Percentiles rank a stretch among this genome's conserved stretches.
phyloP scores from a whole-genome alignment of 2,113 vertebrate species.

The Bos taurus region ARS-UCD2.0 NC_037344.1:715001-715500 shows the following conservation, averaged over 20 bases:
- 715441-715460: background rate
- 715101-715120: background rate
- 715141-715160: background rate
- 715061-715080: background rate
- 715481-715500: background rate
- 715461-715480: background rate
- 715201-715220: background rate
- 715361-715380: background rate
- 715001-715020: background rate
- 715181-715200: background rate
- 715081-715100: background rate
- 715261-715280: background rate
- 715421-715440: background rate
- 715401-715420: background rate
- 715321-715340: accelerated
- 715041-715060: background rate
- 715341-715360: background rate
- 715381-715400: background rate
- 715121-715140: background rate
- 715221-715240: background rate
- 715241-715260: background rate
- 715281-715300: background rate
- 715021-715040: background rate
- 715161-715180: background rate
- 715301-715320: background rate